Percentiles rank a stretch among this genome's conserved stretches.
These are phyloP conservation scores for Meriones unguiculatus DNA, from an alignment of 2,113 vertebrate genomes.

Conservation along the genomic window DNA sequence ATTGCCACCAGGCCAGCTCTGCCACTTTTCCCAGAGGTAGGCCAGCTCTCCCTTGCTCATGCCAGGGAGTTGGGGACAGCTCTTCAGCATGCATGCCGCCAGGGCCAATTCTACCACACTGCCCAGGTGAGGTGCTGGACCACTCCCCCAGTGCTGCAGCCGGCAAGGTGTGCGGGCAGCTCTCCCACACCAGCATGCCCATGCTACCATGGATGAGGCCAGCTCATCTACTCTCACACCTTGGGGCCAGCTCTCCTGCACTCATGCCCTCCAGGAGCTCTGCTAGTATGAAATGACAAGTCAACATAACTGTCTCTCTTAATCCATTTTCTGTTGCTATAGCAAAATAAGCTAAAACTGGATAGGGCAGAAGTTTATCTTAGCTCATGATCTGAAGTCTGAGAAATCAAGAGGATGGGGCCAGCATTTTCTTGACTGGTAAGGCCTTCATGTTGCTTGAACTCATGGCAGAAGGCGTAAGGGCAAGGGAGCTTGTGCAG, in stretches of 20 bases:
- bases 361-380: background rate
- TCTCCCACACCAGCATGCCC: too few species aligned
- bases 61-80: background rate
- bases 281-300: slow-evolving; percentile 10
- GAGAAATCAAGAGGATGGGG: background rate
- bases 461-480: background rate
- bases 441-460: background rate
- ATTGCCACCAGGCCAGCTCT: background rate
- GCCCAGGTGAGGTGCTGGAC: background rate
- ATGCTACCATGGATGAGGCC: too few species aligned
- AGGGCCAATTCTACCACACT: background rate
- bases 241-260: background rate
- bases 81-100: background rate
- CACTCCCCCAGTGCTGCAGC: background rate
- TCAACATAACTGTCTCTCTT: slow-evolving; percentile 1
- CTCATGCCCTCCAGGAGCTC: background rate
- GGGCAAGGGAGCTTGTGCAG: background rate
- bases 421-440: background rate
- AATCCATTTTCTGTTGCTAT: background rate
- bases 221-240: too few species aligned
- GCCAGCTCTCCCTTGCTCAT: background rate
- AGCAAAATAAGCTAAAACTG: background rate
- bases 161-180: too few species aligned
- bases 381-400: background rate
- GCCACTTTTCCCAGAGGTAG: background rate